These are phyloP conservation scores for Rhodeus uyekii DNA, from an alignment of 2,797 vertebrate genomes.

Conservation along the genomic window DNA sequence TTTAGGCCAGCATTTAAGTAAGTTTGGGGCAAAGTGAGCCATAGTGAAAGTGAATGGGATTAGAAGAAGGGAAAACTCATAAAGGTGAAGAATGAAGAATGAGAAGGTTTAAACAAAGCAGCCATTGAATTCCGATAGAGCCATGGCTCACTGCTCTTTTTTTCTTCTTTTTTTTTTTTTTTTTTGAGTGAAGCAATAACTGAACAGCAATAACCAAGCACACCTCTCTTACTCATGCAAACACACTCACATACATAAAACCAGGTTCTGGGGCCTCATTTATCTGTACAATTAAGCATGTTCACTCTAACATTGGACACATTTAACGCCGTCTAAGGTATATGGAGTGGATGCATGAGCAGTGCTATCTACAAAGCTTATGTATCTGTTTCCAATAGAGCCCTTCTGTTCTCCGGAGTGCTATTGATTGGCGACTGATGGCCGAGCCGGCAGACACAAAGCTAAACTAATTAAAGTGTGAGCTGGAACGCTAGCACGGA, in stretches of 20 bases:
- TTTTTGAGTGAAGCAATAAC: constrained; percentile 10
- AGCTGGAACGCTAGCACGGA: constrained; percentile 64
- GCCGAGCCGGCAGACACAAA: constrained; percentile 66
- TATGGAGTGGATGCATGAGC: constrained; percentile 18
- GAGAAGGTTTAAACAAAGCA: constrained; percentile 52
- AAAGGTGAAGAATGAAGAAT: constrained; percentile 52
- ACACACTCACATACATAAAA: constrained; percentile 41
- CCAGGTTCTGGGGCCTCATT: constrained; percentile 53
- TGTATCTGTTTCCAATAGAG: constrained; percentile 69
- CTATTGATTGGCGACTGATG: constrained; percentile 64
- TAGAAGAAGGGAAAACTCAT: constrained; percentile 49
- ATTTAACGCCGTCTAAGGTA: constrained; percentile 42
- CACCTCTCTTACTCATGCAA: constrained; percentile 28
- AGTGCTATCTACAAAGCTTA: constrained; percentile 46
- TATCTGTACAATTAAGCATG: constrained; percentile 62
- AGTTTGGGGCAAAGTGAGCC: constrained; percentile 39
- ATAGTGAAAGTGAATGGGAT: constrained; percentile 35
- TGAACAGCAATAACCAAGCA: constrained; percentile 33
- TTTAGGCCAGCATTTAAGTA: constrained; percentile 33
- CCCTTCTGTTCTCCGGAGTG: constrained; percentile 65
- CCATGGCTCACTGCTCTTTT: constrained; percentile 30
- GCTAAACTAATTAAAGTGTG: constrained; percentile 74
- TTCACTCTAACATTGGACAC: constrained; percentile 33
- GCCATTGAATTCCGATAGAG: constrained; percentile 54
- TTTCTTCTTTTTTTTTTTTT: constrained; percentile 2